Percentiles rank a stretch among this genome's conserved stretches.
phyloP scores from a whole-genome alignment of 2,113 vertebrate genomes.

The Alligator sinensis region DNA sequence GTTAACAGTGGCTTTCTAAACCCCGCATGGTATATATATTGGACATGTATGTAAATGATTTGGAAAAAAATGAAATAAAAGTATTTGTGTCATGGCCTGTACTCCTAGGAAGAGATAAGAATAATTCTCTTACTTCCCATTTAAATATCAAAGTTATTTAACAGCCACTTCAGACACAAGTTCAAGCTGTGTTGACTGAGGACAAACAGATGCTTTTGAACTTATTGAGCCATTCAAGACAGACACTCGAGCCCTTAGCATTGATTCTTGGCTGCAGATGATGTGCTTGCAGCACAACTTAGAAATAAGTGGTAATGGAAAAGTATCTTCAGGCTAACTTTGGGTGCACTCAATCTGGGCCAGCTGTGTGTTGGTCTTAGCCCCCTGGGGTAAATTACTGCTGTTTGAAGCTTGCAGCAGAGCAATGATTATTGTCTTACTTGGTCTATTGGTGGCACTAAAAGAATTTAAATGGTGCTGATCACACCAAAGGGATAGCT shows the following conservation, averaged over 20 bases:
- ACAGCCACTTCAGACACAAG: background rate
- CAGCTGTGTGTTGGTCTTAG: background rate
- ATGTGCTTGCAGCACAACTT: background rate
- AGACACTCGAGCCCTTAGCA: background rate
- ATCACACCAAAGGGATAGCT: background rate
- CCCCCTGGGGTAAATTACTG: background rate
- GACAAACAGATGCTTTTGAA: background rate
- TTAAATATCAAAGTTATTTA: background rate
- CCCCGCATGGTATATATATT: background rate
- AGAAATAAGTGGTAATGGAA: background rate
- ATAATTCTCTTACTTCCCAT: background rate
- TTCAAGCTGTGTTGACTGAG: background rate
- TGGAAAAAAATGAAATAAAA: conserved; percentile 31
- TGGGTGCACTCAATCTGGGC: background rate
- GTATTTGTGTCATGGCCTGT: background rate
- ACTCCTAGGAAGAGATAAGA: background rate
- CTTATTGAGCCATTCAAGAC: background rate
- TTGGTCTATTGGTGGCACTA: background rate
- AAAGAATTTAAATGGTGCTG: background rate
- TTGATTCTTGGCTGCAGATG: background rate
- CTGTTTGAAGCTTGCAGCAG: background rate
- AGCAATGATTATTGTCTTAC: background rate
- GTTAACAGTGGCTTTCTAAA: background rate
- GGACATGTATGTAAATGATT: background rate
- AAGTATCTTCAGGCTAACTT: background rate